phyloP scores from a whole-genome alignment of 2,888 invertebrate genomes.

The Palloptera scutellata region DNA sequence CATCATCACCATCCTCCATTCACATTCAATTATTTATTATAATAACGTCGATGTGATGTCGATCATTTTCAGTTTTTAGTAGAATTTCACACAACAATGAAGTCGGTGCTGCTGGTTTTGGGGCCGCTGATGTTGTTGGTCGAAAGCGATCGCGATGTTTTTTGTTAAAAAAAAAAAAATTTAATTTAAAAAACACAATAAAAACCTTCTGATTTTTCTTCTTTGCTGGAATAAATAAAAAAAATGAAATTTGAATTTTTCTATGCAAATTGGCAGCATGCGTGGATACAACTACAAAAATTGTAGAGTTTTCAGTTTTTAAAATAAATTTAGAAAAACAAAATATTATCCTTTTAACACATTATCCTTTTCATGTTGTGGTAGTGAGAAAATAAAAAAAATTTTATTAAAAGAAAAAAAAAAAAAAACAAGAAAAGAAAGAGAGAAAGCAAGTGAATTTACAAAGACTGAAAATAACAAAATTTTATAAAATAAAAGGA shows the following conservation, averaged over 20 bases:
- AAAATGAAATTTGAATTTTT: slow-evolving; percentile 59
- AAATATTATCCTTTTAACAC: slow-evolving; percentile 15
- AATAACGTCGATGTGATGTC: slow-evolving; percentile 24
- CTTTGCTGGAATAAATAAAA: slow-evolving; percentile 26
- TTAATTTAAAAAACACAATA: background rate
- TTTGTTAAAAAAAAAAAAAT: background rate
- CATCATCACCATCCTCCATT: no score
- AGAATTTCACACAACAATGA: slow-evolving; percentile 15
- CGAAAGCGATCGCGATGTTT: background rate
- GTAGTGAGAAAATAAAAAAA: background rate
- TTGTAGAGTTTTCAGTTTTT: slow-evolving; percentile 46
- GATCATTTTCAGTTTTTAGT: slow-evolving; percentile 32
- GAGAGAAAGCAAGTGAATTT: background rate
- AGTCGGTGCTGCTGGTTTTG: background rate
- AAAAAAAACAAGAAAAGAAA: slow-evolving; percentile 2
- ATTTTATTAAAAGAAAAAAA: background rate
- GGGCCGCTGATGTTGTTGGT: background rate
- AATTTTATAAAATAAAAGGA: background rate
- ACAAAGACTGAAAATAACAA: slow-evolving; percentile 4
- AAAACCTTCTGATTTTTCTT: background rate
- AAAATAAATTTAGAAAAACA: background rate
- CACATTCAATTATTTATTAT: background rate
- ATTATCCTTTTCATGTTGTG: slow-evolving; percentile 20
- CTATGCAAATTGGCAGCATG: slow-evolving; percentile 55
- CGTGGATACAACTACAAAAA: slow-evolving; percentile 58